A percentile compares a stretch with the other conserved stretches of the same genome.
Conservation (phyloP, 2,888 invertebrate species). For the Boloria euphrosyne region DNA sequence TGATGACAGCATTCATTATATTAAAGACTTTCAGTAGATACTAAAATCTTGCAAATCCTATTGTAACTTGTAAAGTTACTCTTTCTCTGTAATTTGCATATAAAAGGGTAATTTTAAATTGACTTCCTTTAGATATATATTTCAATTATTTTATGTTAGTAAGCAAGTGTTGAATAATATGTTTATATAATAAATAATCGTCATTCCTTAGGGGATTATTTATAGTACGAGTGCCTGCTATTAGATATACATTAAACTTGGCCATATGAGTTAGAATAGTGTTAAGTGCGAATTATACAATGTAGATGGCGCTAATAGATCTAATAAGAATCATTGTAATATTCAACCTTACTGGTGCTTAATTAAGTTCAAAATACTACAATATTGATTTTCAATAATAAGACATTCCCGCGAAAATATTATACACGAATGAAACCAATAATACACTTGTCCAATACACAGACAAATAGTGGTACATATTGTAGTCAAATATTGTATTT, state of each 20-base stretch:
- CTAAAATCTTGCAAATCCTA: no score
- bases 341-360: slow-evolving; percentile 24
- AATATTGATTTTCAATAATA: background rate
- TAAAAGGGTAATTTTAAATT: background rate
- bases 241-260: slow-evolving; percentile 6
- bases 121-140: background rate
- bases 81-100: background rate
- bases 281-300: slow-evolving; percentile 28
- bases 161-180: no score
- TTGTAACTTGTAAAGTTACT: no score
- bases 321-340: slow-evolving; percentile 11
- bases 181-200: background rate
- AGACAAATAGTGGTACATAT: background rate
- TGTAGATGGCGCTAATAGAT: slow-evolving; percentile 31
- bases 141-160: no score
- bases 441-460: background rate
- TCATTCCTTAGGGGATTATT: slow-evolving; percentile 11
- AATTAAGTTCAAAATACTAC: slow-evolving; percentile 3
- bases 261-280: slow-evolving; percentile 23
- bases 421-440: background rate
- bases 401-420: background rate
- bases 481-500: background rate
- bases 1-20: background rate
- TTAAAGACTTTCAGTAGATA: no score
- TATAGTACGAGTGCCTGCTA: slow-evolving; percentile 25